These are phyloP conservation scores for Calcarius ornatus DNA, from an alignment of 2,113 vertebrate genomes.

Conservation along the genomic window DNA sequence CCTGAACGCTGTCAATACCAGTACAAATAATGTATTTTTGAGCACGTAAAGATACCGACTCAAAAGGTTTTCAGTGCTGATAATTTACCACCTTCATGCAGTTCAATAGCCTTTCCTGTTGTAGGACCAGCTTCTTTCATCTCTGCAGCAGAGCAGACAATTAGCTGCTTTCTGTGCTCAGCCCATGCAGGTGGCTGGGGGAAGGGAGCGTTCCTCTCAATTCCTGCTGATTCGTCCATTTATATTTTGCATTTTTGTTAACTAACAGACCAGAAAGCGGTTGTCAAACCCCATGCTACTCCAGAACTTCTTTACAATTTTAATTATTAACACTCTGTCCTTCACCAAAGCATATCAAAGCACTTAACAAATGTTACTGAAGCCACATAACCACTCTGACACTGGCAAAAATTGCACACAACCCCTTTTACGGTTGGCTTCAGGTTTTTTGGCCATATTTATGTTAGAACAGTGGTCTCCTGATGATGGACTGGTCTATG, in stretches of 20 bases:
- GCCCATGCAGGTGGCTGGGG: constrained; percentile 54
- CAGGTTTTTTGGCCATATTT: not conserved
- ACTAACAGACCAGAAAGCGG: constrained; percentile 53
- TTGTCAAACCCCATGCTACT: not conserved
- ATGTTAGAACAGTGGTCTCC: not conserved
- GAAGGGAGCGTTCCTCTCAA: not conserved
- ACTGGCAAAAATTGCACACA: not conserved
- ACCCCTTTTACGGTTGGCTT: not conserved
- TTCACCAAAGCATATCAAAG: constrained; percentile 12
- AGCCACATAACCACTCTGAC: constrained; percentile 25
- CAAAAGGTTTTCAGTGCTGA: constrained; percentile 15
- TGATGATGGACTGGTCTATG: not conserved
- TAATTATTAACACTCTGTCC: constrained; percentile 58
- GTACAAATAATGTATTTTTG: not conserved
- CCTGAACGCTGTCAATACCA: not conserved
- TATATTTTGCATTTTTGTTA: constrained; percentile 49
- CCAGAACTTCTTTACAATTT: constrained; percentile 35
- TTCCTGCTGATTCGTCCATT: constrained; percentile 35
- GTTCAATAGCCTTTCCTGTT: constrained; percentile 25
- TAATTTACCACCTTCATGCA: constrained; percentile 38
- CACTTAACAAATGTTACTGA: constrained; percentile 48
- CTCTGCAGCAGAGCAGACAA: constrained; percentile 16
- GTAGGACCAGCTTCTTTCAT: constrained; percentile 35
- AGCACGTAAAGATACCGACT: not conserved
- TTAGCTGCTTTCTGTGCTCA: constrained; percentile 40